These are phyloP conservation scores for Drosophila rufa DNA, from an alignment of 1,140 invertebrate genomes.

Conservation along the genomic window DNA sequence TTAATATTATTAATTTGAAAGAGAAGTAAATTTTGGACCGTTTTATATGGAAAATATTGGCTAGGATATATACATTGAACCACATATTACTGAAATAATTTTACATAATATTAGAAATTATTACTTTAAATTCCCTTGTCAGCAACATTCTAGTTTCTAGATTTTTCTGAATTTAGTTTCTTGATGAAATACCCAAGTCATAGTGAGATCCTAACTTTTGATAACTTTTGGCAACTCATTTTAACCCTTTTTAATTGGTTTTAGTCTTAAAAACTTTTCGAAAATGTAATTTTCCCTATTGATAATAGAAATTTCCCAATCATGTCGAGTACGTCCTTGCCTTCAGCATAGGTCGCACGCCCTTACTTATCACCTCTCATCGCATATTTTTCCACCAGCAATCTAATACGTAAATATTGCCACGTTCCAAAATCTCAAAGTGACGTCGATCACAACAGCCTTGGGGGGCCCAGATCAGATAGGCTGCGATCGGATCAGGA, in stretches of 20 bases:
- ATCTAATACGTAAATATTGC: slow-evolving; percentile 23
- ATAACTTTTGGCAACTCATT: not conserved
- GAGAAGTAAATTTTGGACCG: fast-evolving
- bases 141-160: not conserved
- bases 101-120: no score
- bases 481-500: slow-evolving; percentile 35
- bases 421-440: slow-evolving; percentile 27
- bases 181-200: not conserved
- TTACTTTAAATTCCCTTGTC: not conserved
- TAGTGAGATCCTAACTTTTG: not conserved
- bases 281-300: slow-evolving; percentile 1
- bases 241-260: not conserved
- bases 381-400: slow-evolving; percentile 43
- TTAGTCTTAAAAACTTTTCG: not conserved
- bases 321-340: slow-evolving; percentile 24
- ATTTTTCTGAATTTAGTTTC: not conserved
- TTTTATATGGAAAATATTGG: not conserved
- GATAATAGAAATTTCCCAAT: slow-evolving; percentile 2
- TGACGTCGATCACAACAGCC: slow-evolving; percentile 47
- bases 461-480: slow-evolving; percentile 20
- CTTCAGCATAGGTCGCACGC: slow-evolving; percentile 33
- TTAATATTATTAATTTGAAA: no score
- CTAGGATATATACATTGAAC: no score
- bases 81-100: no score
- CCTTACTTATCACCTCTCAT: slow-evolving; percentile 30